Evolutionary conservation across 2,888 invertebrate genomes (phyloP), one percentile per base, ranked within the genome.

Genomic region (Philhelius pedissequus): DNA sequence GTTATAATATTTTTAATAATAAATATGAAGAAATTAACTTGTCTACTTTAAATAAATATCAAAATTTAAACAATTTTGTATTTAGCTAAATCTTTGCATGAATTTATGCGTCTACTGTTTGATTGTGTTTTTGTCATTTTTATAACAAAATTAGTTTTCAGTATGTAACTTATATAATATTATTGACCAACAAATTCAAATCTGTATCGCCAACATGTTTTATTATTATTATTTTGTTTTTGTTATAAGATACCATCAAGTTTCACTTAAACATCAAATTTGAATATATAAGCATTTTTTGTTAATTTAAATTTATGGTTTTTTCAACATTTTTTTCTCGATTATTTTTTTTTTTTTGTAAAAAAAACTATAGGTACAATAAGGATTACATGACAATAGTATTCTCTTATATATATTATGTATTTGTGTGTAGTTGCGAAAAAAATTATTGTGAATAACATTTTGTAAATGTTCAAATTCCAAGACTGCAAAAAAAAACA

Each of bases 401-500:
- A 69, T 56, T 69, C 74, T 70, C 38, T 58, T 52, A 69, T 64
- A 54, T 64, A 54, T 56, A 73, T 27, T 35, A 43, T 73, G 60
- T 82, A 68, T 81, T 81, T 82, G 64, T 77, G 77, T 82, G 68
- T 68, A 69, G 77, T 83, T 82, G 54, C 82, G 56, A 78, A 83
- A 83, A 70, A 82, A 70, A 69, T 40, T 68, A 62, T 82, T 82
- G 66, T 66, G 70, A 83, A 78, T 58, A 78, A 74, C 83, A 78
- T 66, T 75, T 75, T 84, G 82, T 56, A 60, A 76, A 84, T 76
- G 79, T 87, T 89, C 88, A 89, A 88, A 89, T 89, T 89, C 89
- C 90, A 86, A 89, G 89, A 90, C 89, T 89, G 89, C 84, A 89
- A 89, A 87, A 87, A 86, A 73, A 87, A 74, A 86, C 66, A 86